These are phyloP conservation scores for Caenorhabditis sinica DNA, from an alignment of 2,888 invertebrate species.

Conservation along the genomic window DNA sequence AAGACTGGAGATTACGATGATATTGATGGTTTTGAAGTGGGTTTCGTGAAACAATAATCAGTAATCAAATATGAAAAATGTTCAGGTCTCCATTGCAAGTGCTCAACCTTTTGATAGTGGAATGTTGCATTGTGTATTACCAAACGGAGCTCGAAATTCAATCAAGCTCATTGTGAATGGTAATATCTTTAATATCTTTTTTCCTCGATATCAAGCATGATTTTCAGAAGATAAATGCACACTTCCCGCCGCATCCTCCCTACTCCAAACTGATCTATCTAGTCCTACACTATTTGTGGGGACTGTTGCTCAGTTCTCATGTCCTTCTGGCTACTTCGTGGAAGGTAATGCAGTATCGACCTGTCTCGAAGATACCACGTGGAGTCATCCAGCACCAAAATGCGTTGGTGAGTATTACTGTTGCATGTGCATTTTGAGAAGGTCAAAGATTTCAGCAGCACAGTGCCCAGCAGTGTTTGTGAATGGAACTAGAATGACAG, in stretches of 20 bases:
- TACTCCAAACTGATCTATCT: conserved; percentile 73
- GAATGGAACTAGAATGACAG: conserved; percentile 67
- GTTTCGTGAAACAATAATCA: not conserved
- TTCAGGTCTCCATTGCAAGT: conserved; percentile 88
- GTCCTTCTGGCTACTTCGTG: conserved; percentile 75
- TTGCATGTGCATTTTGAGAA: not conserved
- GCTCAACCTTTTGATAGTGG: conserved; percentile 92
- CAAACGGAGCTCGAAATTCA: conserved; percentile 88
- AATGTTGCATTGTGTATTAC: conserved; percentile 91
- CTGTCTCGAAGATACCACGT: conserved; percentile 94
- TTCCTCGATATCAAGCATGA: not conserved
- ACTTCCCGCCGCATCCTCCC: conserved; percentile 69
- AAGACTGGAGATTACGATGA: conserved; percentile 69
- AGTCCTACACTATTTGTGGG: conserved; percentile 74
- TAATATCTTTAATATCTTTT: not conserved
- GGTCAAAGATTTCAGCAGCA: conserved; percentile 70
- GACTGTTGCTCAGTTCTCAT: conserved; percentile 81
- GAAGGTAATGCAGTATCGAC: conserved; percentile 86
- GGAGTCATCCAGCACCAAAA: conserved; percentile 94
- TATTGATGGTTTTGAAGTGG: conserved; percentile 76
- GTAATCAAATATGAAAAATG: not conserved
- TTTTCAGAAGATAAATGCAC: conserved; percentile 77
- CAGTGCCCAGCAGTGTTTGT: conserved; percentile 81
- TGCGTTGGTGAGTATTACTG: conserved; percentile 88
- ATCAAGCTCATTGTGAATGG: conserved; percentile 76